A percentile compares a stretch with the other conserved stretches of the same genome.
These are phyloP conservation scores for Setophaga kirtlandii DNA, from an alignment of 2,113 vertebrate genomes.

Conservation along the genomic window DNA sequence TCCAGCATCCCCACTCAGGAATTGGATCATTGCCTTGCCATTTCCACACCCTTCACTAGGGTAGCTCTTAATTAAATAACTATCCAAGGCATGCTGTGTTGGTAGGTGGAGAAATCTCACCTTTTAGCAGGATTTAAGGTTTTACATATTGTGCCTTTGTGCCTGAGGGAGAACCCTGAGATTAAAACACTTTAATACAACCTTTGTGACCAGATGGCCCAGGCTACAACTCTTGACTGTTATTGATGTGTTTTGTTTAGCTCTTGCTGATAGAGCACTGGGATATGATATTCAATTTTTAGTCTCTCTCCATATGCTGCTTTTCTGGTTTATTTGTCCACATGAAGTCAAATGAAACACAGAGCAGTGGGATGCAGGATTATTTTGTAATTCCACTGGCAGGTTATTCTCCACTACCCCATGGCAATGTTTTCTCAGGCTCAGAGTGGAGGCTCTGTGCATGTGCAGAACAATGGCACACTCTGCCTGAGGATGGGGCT, in stretches of 20 bases:
- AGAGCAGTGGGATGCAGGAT: neutral
- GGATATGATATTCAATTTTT: conserved; percentile 34
- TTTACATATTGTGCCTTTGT: neutral
- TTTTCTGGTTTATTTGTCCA: conserved; percentile 60
- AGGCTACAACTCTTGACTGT: neutral
- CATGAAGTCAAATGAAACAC: conserved; percentile 7
- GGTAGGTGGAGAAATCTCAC: neutral
- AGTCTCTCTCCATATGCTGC: conserved; percentile 64
- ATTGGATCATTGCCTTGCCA: neutral
- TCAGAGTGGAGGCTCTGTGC: neutral
- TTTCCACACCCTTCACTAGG: neutral
- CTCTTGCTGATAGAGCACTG: conserved; percentile 25
- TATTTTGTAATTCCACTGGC: conserved; percentile 37
- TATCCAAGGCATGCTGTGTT: neutral
- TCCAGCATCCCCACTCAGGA: neutral
- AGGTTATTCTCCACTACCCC: neutral
- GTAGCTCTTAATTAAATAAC: conserved; percentile 42
- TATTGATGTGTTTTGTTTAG: neutral
- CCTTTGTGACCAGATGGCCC: conserved; percentile 35
- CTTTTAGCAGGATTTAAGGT: neutral
- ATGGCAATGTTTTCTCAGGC: neutral
- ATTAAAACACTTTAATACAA: neutral
- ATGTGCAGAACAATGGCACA: neutral
- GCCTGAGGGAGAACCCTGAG: conserved; percentile 28
- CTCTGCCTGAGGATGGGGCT: neutral